Evolutionary conservation across 2,797 vertebrate genomes (phyloP).

Genomic region (Phylloscopus collybita): DNA sequence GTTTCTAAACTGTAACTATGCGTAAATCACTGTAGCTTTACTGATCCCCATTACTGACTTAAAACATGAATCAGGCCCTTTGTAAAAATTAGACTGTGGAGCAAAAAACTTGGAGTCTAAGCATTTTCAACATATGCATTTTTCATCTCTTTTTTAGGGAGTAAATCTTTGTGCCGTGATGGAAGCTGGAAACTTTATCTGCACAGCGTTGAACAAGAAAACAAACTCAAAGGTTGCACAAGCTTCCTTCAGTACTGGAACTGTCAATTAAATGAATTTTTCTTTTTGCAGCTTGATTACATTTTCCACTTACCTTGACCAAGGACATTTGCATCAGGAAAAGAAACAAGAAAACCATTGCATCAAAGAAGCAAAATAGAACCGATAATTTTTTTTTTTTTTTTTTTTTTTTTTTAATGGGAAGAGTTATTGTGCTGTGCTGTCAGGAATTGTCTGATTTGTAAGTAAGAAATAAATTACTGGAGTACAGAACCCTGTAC

Average conservation of each 20-base stretch:
- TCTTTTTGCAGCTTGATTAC: background rate
- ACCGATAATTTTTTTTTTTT: too few relatives aligned
- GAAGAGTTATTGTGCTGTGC: background rate
- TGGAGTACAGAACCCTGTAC: background rate
- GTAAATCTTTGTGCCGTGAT: conserved; percentile 88
- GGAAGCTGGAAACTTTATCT: conserved; percentile 91
- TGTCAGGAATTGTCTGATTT: background rate
- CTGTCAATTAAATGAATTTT: conserved; percentile 7
- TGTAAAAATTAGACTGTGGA: background rate
- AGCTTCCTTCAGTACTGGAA: conserved; percentile 76
- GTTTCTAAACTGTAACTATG: background rate
- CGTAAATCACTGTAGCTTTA: background rate
- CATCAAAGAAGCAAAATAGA: background rate
- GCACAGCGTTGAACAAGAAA: conserved; percentile 84
- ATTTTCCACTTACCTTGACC: background rate
- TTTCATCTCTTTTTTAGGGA: conserved; percentile 80
- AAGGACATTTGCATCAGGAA: conserved; percentile 6
- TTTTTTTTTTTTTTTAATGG: background rate
- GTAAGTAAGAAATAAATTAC: background rate
- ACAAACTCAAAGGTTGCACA: conserved; percentile 92
- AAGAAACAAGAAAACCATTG: conserved; percentile 9
- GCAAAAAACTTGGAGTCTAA: background rate
- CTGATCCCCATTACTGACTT: background rate
- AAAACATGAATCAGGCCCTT: background rate
- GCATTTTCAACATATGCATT: background rate